These are phyloP conservation scores for Hymenochirus boettgeri DNA, from an alignment of 2,113 vertebrate genomes.

Conservation along the genomic window DNA sequence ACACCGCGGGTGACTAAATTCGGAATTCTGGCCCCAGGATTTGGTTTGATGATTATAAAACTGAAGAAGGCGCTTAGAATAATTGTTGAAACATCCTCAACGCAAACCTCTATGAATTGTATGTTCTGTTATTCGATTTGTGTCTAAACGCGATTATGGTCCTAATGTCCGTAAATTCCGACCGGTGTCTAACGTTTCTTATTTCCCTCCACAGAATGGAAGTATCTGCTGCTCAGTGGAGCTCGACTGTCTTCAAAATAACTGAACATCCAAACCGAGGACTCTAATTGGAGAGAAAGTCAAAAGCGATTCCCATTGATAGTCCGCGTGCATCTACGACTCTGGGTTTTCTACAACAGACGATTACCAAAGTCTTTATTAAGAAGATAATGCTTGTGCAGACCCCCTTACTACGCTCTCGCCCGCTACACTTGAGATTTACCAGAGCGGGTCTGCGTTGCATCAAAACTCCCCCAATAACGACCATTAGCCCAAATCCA, in stretches of 20 bases:
- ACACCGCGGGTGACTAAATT: too few species aligned
- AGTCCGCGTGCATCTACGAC: slow-evolving; percentile 43
- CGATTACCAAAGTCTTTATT: slow-evolving; percentile 64
- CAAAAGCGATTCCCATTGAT: slow-evolving; percentile 49
- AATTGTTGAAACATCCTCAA: too few species aligned
- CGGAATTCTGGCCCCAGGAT: too few species aligned
- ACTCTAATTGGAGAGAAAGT: slow-evolving; percentile 49
- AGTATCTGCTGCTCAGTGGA: slow-evolving; percentile 91
- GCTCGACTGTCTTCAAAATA: slow-evolving; percentile 91
- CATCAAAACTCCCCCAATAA: background rate
- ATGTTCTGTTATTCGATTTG: too few species aligned
- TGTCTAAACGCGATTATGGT: too few species aligned
- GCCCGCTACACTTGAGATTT: slow-evolving; percentile 51
- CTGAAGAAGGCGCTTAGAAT: too few species aligned
- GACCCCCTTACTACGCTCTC: slow-evolving; percentile 54
- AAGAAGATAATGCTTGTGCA: slow-evolving; percentile 60
- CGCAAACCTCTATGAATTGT: too few species aligned
- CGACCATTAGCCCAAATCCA: slow-evolving; percentile 43
- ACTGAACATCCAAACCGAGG: slow-evolving; percentile 58
- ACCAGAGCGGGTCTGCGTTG: background rate
- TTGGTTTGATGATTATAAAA: too few species aligned
- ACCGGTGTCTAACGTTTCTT: too few species aligned
- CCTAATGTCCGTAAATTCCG: too few species aligned
- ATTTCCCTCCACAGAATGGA: slow-evolving; percentile 75
- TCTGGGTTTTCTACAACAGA: slow-evolving; percentile 58